Percentiles rank a stretch among this genome's conserved stretches.
phyloP scores from a whole-genome alignment of 2,113 vertebrate genomes.

The Mormyrus lacerda region DNA sequence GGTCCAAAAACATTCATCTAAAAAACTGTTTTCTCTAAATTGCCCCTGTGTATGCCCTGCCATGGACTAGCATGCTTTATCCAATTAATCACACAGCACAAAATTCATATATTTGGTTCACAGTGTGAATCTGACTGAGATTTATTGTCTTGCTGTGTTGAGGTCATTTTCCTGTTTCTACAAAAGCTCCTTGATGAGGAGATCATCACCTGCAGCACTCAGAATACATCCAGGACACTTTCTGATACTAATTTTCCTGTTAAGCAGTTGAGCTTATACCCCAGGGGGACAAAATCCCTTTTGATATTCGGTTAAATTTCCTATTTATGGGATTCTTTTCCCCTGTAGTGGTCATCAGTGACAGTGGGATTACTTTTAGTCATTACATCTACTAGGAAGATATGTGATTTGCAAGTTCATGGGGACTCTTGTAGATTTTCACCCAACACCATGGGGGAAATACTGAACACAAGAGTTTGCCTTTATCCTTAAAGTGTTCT shows the following conservation, averaged over 20 bases:
- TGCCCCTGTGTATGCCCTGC: not conserved
- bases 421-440: not conserved
- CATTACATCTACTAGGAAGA: not conserved
- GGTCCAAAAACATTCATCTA: not conserved
- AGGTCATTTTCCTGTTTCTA: not conserved
- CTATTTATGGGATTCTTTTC: not conserved
- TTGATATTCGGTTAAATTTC: not conserved
- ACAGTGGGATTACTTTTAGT: not conserved
- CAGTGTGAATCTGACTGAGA: not conserved
- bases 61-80: not conserved
- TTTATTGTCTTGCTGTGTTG: not conserved
- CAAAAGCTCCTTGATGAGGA: not conserved
- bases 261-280: not conserved
- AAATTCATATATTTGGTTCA: not conserved
- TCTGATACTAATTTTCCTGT: not conserved
- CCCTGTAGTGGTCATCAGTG: not conserved
- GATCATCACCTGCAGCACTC: not conserved
- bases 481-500: not conserved
- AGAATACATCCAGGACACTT: not conserved
- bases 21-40: not conserved
- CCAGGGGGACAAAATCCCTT: not conserved
- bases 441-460: not conserved
- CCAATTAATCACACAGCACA: not conserved
- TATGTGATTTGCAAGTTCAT: not conserved
- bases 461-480: not conserved